Percentiles rank a stretch among this genome's conserved stretches.
Conservation (phyloP, 2,797 vertebrate genomes). For the Enteromius thamalakanensis region DNA sequence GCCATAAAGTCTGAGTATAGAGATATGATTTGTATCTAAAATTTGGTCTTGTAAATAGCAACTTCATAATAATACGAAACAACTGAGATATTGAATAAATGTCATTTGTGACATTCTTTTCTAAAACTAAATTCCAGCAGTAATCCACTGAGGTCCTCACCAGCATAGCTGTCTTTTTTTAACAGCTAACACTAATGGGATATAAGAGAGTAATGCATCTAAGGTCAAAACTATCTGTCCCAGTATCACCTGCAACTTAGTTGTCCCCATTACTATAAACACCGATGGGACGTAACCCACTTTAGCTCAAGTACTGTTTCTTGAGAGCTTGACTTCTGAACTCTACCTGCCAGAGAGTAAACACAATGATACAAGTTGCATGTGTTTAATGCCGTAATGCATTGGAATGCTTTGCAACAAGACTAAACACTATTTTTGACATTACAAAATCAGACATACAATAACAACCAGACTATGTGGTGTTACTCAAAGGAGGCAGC, state of each 20-base stretch:
- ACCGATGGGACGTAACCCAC: conserved; percentile 6
- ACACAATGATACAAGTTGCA: background rate
- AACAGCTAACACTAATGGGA: conserved; percentile 10
- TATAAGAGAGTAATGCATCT: conserved; percentile 14
- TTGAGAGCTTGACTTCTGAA: conserved; percentile 17
- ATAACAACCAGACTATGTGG: background rate
- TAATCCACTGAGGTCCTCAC: background rate
- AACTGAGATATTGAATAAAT: background rate
- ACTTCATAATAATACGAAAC: background rate
- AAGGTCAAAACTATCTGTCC: conserved; percentile 37
- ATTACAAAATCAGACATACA: background rate
- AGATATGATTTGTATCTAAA: background rate
- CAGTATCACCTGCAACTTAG: conserved; percentile 4
- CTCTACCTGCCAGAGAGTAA: background rate
- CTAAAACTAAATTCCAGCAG: background rate
- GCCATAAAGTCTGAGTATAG: background rate
- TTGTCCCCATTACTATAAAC: conserved; percentile 14
- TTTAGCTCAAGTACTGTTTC: background rate
- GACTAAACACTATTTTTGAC: background rate
- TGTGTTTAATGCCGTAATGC: background rate
- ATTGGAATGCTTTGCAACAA: background rate
- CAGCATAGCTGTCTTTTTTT: conserved; percentile 20
- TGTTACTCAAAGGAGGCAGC: background rate
- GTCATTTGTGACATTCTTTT: background rate
- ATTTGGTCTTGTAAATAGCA: background rate